Conservation (phyloP, 2,113 vertebrate species). For the Coturnix japonica region DNA sequence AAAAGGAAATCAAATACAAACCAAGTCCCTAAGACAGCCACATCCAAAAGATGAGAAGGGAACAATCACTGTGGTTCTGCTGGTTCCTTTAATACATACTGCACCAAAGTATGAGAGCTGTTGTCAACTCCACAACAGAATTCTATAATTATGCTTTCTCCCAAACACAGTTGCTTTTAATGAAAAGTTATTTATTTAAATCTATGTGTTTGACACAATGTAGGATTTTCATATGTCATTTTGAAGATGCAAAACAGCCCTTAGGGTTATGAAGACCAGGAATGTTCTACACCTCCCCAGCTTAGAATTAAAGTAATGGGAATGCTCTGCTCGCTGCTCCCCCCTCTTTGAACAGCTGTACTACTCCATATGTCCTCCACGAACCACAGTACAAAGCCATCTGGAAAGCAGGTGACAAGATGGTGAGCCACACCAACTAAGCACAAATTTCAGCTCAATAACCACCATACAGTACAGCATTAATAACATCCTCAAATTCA, state of each 20-base stretch:
- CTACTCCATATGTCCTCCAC: neutral
- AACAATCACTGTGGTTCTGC: neutral
- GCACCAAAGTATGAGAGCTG: neutral
- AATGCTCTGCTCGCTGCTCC: neutral
- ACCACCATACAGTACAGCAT: neutral
- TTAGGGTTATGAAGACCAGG: neutral
- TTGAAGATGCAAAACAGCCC: neutral
- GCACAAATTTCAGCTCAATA: neutral
- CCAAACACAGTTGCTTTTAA: neutral
- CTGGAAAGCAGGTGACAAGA: neutral
- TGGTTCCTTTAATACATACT: neutral
- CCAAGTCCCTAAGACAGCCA: neutral
- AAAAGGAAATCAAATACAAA: neutral
- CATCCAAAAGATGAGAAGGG: neutral
- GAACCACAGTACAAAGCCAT: neutral
- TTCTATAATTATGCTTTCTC: neutral
- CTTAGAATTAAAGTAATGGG: neutral
- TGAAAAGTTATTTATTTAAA: neutral
- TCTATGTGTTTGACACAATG: neutral
- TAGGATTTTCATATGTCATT: neutral
- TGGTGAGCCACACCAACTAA: neutral
- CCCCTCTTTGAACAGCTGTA: neutral
- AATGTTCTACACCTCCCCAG: neutral
- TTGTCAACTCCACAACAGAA: neutral
- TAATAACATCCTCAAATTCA: neutral